Evolutionary conservation across 2,888 invertebrate genomes (phyloP).

Genomic region (Dryobotodes eremita): DNA sequence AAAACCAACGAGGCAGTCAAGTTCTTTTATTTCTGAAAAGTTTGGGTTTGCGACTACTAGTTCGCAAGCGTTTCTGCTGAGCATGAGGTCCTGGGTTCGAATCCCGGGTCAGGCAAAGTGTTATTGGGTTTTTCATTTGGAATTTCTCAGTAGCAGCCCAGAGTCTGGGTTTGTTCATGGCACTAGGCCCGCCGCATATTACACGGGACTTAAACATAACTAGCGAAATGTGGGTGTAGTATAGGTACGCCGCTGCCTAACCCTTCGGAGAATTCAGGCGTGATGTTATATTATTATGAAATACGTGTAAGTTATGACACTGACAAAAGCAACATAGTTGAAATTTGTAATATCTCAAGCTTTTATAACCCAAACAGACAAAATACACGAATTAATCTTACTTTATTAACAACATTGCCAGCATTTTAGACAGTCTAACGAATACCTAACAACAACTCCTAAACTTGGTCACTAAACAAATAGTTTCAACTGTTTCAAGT

Average conservation of each 20-base stretch:
- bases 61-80: background rate
- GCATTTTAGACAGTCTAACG: conserved; percentile 38
- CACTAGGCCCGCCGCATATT: background rate
- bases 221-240: background rate
- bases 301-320: background rate
- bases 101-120: background rate
- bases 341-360: conserved; percentile 12
- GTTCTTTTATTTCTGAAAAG: too few species aligned
- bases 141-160: background rate
- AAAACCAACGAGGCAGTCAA: too few species aligned
- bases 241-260: background rate
- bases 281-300: background rate
- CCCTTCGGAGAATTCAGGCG: background rate
- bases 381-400: conserved; percentile 23
- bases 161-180: background rate
- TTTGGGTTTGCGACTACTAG: too few species aligned
- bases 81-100: background rate
- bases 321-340: conserved; percentile 12
- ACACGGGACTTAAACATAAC: background rate
- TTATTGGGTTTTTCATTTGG: background rate
- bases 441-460: conserved; percentile 36
- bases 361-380: conserved; percentile 6
- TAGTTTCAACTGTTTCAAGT: conserved; percentile 59
- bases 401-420: conserved; percentile 19
- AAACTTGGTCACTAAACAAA: conserved; percentile 64